These are phyloP conservation scores for Scaptodrosophila latifasciaeformis DNA, from an alignment of 2,888 invertebrate genomes.

Conservation along the genomic window DNA sequence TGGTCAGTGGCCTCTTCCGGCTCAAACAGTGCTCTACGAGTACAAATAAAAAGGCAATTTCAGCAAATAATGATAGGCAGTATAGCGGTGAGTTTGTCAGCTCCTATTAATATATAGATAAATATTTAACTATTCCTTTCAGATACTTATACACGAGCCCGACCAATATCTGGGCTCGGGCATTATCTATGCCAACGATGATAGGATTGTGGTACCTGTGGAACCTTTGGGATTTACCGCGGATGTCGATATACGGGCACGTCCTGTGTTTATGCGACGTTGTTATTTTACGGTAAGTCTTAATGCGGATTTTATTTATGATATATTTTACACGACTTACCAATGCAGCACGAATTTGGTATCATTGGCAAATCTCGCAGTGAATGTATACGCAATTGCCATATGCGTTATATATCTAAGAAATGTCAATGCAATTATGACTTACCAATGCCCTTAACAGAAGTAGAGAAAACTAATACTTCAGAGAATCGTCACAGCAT, in stretches of 20 bases:
- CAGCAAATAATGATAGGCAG: constrained; percentile 11
- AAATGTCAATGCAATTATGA: constrained; percentile 45
- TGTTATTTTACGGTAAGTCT: constrained; percentile 48
- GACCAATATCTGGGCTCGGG: constrained; percentile 43
- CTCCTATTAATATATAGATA: background rate
- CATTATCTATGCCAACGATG: constrained; percentile 42
- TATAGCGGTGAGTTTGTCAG: constrained; percentile 39
- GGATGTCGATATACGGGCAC: constrained; percentile 38
- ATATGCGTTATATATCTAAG: constrained; percentile 35
- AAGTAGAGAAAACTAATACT: background rate
- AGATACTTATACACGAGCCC: constrained; percentile 57
- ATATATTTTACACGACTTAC: too few relatives aligned
- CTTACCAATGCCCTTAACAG: background rate
- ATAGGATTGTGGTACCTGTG: constrained; percentile 46
- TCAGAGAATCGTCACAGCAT: background rate
- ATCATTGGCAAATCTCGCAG: constrained; percentile 21
- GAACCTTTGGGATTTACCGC: constrained; percentile 55
- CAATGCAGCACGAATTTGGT: constrained; percentile 25
- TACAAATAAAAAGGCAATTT: constrained; percentile 37
- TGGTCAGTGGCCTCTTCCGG: constrained; percentile 55
- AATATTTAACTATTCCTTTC: background rate
- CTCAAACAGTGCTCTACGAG: constrained; percentile 38
- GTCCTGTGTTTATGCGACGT: constrained; percentile 43
- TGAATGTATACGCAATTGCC: constrained; percentile 46
- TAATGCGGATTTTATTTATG: too few relatives aligned